Conservation (phyloP, 2,113 vertebrate species). For the Pterocles orientalis region DNA sequence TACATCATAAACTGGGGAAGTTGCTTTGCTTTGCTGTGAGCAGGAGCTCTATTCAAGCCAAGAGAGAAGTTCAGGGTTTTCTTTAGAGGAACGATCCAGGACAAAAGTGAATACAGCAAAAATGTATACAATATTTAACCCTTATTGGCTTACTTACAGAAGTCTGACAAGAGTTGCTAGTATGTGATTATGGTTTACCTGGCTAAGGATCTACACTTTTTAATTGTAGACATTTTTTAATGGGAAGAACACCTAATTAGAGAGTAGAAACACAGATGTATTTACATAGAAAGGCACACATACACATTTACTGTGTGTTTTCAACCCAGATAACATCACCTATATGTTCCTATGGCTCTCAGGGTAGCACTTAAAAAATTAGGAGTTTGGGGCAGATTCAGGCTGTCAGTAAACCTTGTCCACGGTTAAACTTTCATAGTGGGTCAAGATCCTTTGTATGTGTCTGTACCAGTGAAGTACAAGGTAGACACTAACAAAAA, state of each 20-base stretch:
- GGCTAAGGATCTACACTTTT: not conserved
- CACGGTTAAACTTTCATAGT: not conserved
- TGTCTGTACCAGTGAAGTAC: not conserved
- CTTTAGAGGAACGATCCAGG: not conserved
- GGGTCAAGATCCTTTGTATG: not conserved
- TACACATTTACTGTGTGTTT: not conserved
- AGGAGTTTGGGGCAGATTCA: not conserved
- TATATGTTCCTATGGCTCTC: not conserved
- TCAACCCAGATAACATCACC: not conserved
- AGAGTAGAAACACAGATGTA: not conserved
- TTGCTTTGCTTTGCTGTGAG: not conserved
- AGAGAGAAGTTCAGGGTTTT: not conserved
- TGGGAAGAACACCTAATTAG: not conserved
- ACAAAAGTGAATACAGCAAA: not conserved
- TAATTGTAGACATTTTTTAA: not conserved
- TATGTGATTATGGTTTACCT: not conserved
- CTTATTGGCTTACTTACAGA: not conserved
- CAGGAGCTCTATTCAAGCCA: not conserved
- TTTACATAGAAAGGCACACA: not conserved
- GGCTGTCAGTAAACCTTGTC: not conserved
- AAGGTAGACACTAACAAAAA: not conserved
- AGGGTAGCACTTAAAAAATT: not conserved
- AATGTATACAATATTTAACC: not conserved
- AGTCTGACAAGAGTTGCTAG: not conserved
- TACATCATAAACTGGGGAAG: not conserved